Conservation (phyloP, 2,113 vertebrate genomes). For the Macaca nemestrina region DNA sequence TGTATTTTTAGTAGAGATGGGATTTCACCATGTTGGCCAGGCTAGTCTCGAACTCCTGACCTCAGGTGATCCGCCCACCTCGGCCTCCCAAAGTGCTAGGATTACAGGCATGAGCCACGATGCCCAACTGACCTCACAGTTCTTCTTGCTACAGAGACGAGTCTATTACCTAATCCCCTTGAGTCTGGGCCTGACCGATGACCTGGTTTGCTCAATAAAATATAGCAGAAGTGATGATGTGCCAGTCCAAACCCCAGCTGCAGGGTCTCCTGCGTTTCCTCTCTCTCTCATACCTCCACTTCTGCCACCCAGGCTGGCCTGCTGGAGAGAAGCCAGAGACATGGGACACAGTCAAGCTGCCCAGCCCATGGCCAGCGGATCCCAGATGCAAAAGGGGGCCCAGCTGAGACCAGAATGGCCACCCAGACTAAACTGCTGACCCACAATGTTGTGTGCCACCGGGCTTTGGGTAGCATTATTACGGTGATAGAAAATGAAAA, state of each 20-base stretch:
- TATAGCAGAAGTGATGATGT: accelerated
- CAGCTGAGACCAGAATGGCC: not conserved
- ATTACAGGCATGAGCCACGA: too few species aligned
- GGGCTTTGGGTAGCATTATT: not conserved
- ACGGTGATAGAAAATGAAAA: not conserved
- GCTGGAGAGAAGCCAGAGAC: not conserved
- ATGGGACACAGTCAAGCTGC: not conserved
- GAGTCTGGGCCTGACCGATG: not conserved
- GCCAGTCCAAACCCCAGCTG: not conserved
- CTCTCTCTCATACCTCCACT: too few species aligned
- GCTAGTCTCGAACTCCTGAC: too few species aligned
- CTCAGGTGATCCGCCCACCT: too few species aligned
- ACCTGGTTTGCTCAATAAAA: not conserved
- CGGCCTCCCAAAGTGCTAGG: too few species aligned
- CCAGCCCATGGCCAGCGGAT: not conserved
- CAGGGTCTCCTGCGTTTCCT: not conserved
- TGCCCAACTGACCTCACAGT: too few species aligned
- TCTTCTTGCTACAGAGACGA: not conserved
- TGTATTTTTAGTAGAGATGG: too few species aligned
- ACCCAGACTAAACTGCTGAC: not conserved
- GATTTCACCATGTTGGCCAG: too few species aligned
- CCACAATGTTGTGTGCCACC: not conserved
- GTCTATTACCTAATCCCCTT: not conserved
- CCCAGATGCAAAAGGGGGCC: not conserved
- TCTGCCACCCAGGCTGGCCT: not conserved